Percentiles rank a stretch among this genome's conserved stretches.
Conservation (phyloP, 2,888 invertebrate genomes). For the Sinodicranocentrus sp. region DNA sequence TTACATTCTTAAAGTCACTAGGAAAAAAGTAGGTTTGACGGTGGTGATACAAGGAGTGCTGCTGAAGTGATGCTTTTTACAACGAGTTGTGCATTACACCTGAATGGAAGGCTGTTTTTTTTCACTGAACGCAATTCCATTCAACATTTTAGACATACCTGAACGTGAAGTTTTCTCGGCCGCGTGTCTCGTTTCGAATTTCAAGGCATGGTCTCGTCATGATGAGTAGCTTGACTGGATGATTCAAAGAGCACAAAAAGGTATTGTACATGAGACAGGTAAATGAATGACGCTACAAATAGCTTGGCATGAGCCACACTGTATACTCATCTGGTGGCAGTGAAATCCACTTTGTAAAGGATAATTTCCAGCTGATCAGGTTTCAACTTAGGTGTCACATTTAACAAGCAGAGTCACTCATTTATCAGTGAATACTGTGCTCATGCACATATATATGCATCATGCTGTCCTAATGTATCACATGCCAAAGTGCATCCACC, state of each 20-base stretch:
- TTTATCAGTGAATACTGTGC: constrained; percentile 19
- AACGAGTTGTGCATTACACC: neutral
- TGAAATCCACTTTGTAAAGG: neutral
- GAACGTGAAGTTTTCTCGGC: neutral
- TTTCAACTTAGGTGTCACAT: constrained; percentile 51
- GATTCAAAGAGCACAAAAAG: constrained; percentile 8
- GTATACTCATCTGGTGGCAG: constrained; percentile 33
- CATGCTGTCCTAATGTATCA: neutral
- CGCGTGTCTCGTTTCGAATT: constrained; percentile 49
- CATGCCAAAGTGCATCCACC: constrained; percentile 14
- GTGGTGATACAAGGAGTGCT: no score
- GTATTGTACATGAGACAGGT: constrained; percentile 56
- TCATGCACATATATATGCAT: neutral
- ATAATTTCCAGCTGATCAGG: constrained; percentile 52
- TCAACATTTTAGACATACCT: constrained; percentile 1
- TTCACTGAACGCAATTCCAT: no score
- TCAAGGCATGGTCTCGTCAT: constrained; percentile 23
- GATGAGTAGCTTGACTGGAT: constrained; percentile 10
- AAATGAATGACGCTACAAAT: constrained; percentile 47
- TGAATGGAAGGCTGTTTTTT: constrained; percentile 34
- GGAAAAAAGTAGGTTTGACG: no score
- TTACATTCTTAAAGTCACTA: no score
- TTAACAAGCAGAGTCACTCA: constrained; percentile 10
- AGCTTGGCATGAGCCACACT: constrained; percentile 23
- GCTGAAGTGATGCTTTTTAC: no score